phyloP scores from a whole-genome alignment of 2,113 vertebrate species.

The Pungitius pungitius region DNA sequence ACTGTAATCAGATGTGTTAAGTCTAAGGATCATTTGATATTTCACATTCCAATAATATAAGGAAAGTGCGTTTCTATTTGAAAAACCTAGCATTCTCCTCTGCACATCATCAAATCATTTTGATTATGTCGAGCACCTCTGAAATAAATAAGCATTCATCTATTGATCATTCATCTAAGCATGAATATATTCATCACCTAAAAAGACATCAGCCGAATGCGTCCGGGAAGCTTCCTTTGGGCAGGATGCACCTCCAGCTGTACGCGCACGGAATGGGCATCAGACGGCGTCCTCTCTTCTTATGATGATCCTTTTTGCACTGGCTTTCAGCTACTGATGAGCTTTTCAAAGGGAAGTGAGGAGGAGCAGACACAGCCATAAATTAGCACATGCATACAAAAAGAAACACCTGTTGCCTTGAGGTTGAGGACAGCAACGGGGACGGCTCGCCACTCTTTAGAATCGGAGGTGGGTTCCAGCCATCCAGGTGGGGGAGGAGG shows the following conservation, averaged over 20 bases:
- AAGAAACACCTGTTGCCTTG: slow-evolving; percentile 48
- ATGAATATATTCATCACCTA: slow-evolving; percentile 30
- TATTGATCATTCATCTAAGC: slow-evolving; percentile 36
- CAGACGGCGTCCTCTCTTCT: slow-evolving; percentile 15
- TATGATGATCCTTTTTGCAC: slow-evolving; percentile 21
- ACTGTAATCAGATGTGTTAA: too few relatives aligned
- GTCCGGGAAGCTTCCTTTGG: slow-evolving; percentile 38
- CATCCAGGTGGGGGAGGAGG: background rate
- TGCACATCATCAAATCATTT: slow-evolving; percentile 18
- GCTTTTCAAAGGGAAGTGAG: slow-evolving; percentile 18
- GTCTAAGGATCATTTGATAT: too few relatives aligned
- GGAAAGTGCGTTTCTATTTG: slow-evolving; percentile 4
- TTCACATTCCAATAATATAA: too few relatives aligned
- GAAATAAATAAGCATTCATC: slow-evolving; percentile 36
- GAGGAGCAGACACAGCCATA: slow-evolving; percentile 2
- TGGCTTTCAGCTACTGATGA: slow-evolving; percentile 46
- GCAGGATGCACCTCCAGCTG: slow-evolving; percentile 31
- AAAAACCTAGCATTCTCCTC: slow-evolving; percentile 25
- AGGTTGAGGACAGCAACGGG: background rate
- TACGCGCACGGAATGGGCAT: slow-evolving; percentile 20
- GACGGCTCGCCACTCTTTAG: background rate
- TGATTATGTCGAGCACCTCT: slow-evolving; percentile 32
- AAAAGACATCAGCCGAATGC: slow-evolving; percentile 34
- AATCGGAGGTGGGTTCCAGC: slow-evolving; percentile 12
- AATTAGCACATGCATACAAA: slow-evolving; percentile 21